A percentile compares a stretch with the other conserved stretches of the same genome.
Evolutionary conservation across 1,140 invertebrate genomes (phyloP).

Genomic region (Drosophila repleta): DNA sequence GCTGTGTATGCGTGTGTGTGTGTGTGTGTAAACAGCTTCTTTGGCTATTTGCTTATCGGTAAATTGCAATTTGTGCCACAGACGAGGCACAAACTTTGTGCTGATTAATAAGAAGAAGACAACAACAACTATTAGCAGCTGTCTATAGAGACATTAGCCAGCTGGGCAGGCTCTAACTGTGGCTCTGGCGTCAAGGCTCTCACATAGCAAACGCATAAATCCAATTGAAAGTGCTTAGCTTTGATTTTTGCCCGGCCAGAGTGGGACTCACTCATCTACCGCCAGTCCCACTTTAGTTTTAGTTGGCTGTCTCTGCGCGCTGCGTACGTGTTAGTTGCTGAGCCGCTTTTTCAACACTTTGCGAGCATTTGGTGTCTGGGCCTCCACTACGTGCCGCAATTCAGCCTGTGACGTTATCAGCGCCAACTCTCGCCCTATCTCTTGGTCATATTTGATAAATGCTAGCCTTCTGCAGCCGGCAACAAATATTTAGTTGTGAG

Average conservation of each 20-base stretch:
- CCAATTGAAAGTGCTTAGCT: conserved; percentile 82
- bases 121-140: conserved; percentile 13
- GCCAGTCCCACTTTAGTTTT: background rate
- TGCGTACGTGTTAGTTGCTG: conserved; percentile 61
- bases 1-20: conserved; percentile 29
- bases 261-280: background rate
- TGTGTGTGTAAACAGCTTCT: conserved; percentile 58
- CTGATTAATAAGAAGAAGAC: conserved; percentile 76
- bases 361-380: conserved; percentile 66
- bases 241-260: conserved; percentile 67
- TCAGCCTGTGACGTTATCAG: conserved; percentile 71
- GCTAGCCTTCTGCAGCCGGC: conserved; percentile 33
- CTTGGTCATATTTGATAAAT: conserved; percentile 74
- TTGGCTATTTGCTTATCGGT: conserved; percentile 79
- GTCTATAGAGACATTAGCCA: conserved; percentile 71
- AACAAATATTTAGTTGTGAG: conserved; percentile 77
- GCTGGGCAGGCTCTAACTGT: conserved; percentile 35
- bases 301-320: background rate
- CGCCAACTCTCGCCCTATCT: conserved; percentile 14
- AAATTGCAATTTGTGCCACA: conserved; percentile 64
- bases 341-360: conserved; percentile 72
- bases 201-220: conserved; percentile 83
- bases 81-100: conserved; percentile 60
- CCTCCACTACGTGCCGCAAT: conserved; percentile 69
- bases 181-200: conserved; percentile 32